Percentiles rank a stretch among this genome's conserved stretches.
Conservation (phyloP, 2,797 vertebrate genomes). For the Syngnathus rostellatus region DNA sequence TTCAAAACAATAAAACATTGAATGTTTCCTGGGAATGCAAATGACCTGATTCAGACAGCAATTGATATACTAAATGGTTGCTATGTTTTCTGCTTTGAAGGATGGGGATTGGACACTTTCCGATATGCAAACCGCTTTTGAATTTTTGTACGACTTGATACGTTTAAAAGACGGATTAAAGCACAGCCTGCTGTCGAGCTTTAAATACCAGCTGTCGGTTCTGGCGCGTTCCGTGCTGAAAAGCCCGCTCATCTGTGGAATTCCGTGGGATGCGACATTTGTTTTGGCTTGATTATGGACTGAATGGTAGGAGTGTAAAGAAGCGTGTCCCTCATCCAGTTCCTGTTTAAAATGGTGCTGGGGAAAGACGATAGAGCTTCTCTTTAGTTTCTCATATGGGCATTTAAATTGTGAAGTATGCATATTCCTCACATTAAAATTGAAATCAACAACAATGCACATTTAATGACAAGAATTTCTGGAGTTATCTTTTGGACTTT, state of each 20-base stretch:
- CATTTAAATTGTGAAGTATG: not conserved
- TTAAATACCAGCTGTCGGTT: constrained; percentile 45
- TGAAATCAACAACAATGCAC: too few relatives aligned
- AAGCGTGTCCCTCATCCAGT: not conserved
- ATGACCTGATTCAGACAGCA: not conserved
- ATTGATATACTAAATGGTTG: not conserved
- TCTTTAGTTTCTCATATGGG: not conserved
- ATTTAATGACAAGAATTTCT: too few relatives aligned
- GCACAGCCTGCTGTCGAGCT: constrained; percentile 10
- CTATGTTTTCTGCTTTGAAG: not conserved
- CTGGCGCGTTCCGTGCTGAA: constrained; percentile 12
- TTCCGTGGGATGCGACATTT: constrained; percentile 41
- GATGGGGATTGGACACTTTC: not conserved
- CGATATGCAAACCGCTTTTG: not conserved
- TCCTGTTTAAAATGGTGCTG: not conserved
- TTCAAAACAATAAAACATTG: not conserved
- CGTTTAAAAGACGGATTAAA: not conserved
- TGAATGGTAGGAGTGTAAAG: not conserved
- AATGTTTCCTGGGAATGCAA: not conserved
- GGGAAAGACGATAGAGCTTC: not conserved
- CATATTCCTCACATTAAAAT: not conserved
- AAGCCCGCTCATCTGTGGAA: constrained; percentile 30
- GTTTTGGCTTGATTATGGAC: constrained; percentile 11
- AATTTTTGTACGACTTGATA: not conserved
- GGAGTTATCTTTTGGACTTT: too few relatives aligned